Base-by-base conservation (phyloP, 2,113 vertebrate species). In the Thalassarche chlororhynchos region DNA sequence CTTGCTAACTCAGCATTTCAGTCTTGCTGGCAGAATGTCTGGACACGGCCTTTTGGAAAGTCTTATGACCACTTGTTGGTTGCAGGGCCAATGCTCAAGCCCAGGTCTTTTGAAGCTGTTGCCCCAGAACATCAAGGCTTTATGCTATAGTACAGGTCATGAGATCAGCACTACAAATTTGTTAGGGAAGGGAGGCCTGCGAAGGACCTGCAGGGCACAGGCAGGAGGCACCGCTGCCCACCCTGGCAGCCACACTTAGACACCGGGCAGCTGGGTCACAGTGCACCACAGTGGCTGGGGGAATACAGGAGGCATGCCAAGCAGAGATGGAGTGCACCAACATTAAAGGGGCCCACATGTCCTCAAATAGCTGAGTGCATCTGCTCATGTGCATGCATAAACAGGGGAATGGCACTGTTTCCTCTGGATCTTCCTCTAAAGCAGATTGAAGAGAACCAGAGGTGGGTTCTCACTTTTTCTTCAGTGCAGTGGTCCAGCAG, bases 1-100 rank as follows among this genome's bases (percentile, higher is more conserved):
- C 16, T 42, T 58, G 49, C n/a, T 80, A 94, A 58, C 58, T 84
- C 87, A 80, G n/a, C 82, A 65, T 85, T 95, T 93, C 78, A 86
- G 21, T 51, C 36, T 80, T 69, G 44, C 44, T 83, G 47, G 58
- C 36, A 64, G n/a, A 78, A 87, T 0, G 1, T 64, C 55, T 31
- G 14, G 34, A 80, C 46, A 26, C 0, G 0, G 46, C 26, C 51
- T 88, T 77, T 79, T 84, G 46, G 51, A 31, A 84, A 51, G 40
- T 34, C 80, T 92, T 58, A 47, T 20, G 21, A 57, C 38, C 24
- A 61, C 42, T 55, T 90, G n/a, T 42, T 65, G 8, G 10, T 68
- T 89, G 10, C 21, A 79, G 55, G 28, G 16, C 31, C 32, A n/a
- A 13, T 1, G 0, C 14, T 68, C 17, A 79, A 58, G 25, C 12